Percentiles rank a stretch among this genome's conserved stretches.
Conservation (phyloP, 2,113 vertebrate genomes). For the Baryphthengus martii region DNA sequence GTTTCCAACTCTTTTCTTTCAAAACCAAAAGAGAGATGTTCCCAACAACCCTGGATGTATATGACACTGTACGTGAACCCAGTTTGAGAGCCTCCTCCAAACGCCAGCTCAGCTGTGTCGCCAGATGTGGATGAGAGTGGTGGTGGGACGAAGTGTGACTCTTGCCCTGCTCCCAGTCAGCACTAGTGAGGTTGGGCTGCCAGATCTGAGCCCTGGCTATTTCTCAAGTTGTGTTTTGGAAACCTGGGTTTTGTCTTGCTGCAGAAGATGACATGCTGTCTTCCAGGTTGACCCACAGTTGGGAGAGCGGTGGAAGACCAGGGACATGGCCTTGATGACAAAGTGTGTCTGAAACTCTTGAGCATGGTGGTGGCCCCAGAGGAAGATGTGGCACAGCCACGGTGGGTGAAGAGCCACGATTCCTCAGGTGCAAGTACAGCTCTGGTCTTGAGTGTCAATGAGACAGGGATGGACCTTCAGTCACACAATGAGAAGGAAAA, state of each 20-base stretch:
- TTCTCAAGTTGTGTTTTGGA: background rate
- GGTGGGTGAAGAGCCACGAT: background rate
- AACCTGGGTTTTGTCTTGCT: background rate
- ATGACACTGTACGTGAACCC: fast-evolving
- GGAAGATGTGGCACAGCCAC: fast-evolving
- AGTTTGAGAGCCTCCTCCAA: background rate
- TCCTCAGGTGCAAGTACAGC: background rate
- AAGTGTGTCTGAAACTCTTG: background rate
- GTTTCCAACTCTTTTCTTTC: background rate
- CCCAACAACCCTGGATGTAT: background rate
- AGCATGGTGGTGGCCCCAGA: fast-evolving
- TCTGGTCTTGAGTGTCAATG: fast-evolving
- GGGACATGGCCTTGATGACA: background rate
- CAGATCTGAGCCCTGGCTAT: background rate
- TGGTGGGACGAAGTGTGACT: fast-evolving
- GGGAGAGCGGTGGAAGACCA: background rate
- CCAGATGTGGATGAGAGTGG: background rate
- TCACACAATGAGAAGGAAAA: background rate
- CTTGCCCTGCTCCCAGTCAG: background rate
- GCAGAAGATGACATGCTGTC: background rate
- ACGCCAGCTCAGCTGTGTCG: background rate
- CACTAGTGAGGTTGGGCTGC: background rate
- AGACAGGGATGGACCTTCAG: background rate
- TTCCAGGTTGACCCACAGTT: background rate
- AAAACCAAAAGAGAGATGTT: background rate